phyloP scores from a whole-genome alignment of 2,113 vertebrate species.

The Cinclus cinclus region DNA sequence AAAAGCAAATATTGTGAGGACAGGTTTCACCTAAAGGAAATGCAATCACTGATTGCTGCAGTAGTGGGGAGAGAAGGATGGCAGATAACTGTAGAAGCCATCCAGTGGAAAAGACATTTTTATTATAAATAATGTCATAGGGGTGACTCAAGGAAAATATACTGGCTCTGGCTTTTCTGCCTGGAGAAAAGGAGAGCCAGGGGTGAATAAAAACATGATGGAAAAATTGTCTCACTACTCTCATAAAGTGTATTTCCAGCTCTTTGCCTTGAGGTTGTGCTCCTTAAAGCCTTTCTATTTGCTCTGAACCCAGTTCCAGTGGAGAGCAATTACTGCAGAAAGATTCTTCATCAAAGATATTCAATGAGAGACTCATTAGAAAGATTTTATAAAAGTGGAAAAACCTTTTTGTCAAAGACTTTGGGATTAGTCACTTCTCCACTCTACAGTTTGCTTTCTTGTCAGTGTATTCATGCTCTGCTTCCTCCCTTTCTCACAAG shows the following conservation, averaged over 20 bases:
- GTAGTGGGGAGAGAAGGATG: not conserved
- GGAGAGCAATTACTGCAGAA: constrained; percentile 19
- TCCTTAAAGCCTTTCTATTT: constrained; percentile 27
- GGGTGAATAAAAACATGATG: not conserved
- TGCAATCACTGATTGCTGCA: not conserved
- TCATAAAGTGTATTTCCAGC: not conserved
- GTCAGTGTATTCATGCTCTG: not conserved
- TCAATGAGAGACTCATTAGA: constrained; percentile 4
- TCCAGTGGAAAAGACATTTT: constrained; percentile 24
- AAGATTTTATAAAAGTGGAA: not conserved
- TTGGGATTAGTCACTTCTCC: not conserved
- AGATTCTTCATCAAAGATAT: constrained; percentile 33
- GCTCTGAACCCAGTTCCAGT: not conserved
- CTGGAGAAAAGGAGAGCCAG: not conserved
- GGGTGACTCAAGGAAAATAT: not conserved
- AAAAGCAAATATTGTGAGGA: not conserved
- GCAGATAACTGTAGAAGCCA: not conserved
- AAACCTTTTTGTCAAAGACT: not conserved
- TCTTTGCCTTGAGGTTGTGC: not conserved
- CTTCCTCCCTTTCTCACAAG: not conserved
- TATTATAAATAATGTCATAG: constrained; percentile 17
- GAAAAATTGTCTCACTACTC: not conserved
- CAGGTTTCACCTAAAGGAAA: constrained; percentile 34
- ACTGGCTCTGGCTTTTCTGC: not conserved
- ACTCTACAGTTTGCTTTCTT: not conserved